Evolutionary conservation across 2,113 vertebrate genomes (phyloP).

Genomic region (Microtus montanus): DNA sequence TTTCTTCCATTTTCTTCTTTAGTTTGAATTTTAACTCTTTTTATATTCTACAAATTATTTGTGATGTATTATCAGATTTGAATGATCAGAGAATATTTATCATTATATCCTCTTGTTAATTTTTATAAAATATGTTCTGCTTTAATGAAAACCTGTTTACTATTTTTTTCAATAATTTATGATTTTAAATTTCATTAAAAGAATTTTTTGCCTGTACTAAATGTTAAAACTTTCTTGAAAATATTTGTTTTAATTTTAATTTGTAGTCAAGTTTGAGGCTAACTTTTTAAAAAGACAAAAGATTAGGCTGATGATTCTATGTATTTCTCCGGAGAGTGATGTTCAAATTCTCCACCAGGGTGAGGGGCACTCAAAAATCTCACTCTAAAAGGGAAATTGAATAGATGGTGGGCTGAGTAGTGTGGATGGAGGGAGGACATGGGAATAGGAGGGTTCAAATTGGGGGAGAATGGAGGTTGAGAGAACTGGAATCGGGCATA

Average conservation of each 20-base stretch:
- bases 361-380: too few relatives aligned
- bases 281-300: not conserved
- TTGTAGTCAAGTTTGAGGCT: not conserved
- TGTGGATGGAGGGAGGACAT: too few relatives aligned
- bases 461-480: too few relatives aligned
- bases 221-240: not conserved
- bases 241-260: not conserved
- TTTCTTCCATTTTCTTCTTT: not conserved
- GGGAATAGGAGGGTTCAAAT: too few relatives aligned
- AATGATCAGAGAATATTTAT: too few relatives aligned
- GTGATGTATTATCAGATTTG: not conserved
- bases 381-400: too few relatives aligned
- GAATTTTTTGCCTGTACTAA: not conserved
- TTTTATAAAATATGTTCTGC: not conserved
- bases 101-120: not conserved
- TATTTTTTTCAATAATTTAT: not conserved
- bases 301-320: not conserved
- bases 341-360: too few relatives aligned
- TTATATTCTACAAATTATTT: not conserved
- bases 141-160: not conserved
- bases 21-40: not conserved
- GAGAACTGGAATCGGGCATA: too few relatives aligned
- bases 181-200: not conserved
- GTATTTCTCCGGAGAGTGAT: not conserved
- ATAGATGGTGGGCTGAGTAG: too few relatives aligned